phyloP scores from a whole-genome alignment of 2,113 vertebrate species.

The Lethenteron camtschaticum region DNA sequence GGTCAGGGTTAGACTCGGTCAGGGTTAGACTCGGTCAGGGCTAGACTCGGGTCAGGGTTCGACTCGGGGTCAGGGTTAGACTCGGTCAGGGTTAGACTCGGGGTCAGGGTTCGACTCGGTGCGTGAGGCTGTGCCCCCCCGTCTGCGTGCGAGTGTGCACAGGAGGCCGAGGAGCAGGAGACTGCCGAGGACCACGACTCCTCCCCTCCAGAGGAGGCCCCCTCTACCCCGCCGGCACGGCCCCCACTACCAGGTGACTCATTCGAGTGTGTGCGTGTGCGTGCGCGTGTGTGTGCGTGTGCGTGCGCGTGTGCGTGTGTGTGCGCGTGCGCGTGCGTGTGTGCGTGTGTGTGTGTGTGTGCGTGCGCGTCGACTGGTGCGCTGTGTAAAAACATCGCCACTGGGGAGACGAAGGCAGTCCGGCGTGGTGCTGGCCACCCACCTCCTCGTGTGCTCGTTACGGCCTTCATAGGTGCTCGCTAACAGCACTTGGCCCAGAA shows the following conservation, averaged over 20 bases:
- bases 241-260: constrained; percentile 67
- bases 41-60: no score
- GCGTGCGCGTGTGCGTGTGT: no score
- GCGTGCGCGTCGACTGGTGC: no score
- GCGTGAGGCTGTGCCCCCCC: constrained; percentile 14
- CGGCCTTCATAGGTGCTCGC: constrained; percentile 8
- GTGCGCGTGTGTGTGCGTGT: constrained; percentile 20
- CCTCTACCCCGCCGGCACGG: constrained; percentile 80
- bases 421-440: no score
- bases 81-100: no score
- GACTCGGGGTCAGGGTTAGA: neutral
- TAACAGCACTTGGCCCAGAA: constrained; percentile 14
- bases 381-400: no score
- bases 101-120: neutral
- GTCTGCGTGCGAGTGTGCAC: constrained; percentile 12
- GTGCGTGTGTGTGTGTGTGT: neutral
- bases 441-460: neutral
- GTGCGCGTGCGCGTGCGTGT: neutral
- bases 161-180: constrained; percentile 96
- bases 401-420: no score
- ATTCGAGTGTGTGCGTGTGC: neutral
- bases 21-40: no score
- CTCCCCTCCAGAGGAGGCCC: constrained; percentile 87
- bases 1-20: no score
- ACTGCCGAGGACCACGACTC: constrained; percentile 88